Conservation (phyloP, 1,140 invertebrate species). For the Drosophila arawakana region DNA sequence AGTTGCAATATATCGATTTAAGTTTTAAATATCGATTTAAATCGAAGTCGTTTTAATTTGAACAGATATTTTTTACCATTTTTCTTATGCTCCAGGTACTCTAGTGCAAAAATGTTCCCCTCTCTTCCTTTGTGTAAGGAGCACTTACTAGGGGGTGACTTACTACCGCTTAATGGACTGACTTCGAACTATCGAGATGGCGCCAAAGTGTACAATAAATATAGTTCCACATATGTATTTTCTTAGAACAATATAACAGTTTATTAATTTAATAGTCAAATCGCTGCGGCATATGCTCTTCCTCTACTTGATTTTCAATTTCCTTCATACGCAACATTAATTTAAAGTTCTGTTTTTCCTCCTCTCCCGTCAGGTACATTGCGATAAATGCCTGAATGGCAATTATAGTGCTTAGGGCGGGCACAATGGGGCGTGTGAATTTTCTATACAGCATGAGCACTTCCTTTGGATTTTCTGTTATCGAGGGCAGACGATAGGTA, state of each 20-base stretch:
- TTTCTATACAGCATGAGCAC: slow-evolving; percentile 81
- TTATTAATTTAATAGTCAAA: slow-evolving; percentile 50
- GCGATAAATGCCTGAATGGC: slow-evolving; percentile 82
- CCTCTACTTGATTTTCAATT: slow-evolving; percentile 65
- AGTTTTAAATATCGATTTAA: no score
- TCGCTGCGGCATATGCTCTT: slow-evolving; percentile 45
- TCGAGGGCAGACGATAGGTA: slow-evolving; percentile 85
- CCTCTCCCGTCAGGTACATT: slow-evolving; percentile 83
- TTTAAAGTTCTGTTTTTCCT: slow-evolving; percentile 81
- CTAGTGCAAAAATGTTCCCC: no score
- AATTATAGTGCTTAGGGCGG: slow-evolving; percentile 76
- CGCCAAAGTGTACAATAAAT: background rate
- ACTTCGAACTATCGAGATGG: no score
- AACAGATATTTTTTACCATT: no score
- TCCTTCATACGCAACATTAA: slow-evolving; percentile 74
- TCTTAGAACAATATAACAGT: slow-evolving; percentile 13
- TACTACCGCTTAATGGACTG: no score
- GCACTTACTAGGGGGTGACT: no score
- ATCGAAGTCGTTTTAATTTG: no score
- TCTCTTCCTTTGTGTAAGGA: no score
- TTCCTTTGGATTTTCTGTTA: slow-evolving; percentile 83
- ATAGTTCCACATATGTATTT: background rate
- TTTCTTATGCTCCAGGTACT: no score
- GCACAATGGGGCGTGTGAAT: slow-evolving; percentile 81
- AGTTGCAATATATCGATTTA: no score